Evolutionary conservation across 2,113 vertebrate genomes (phyloP).

Genomic region (Asarcornis scutulata): DNA sequence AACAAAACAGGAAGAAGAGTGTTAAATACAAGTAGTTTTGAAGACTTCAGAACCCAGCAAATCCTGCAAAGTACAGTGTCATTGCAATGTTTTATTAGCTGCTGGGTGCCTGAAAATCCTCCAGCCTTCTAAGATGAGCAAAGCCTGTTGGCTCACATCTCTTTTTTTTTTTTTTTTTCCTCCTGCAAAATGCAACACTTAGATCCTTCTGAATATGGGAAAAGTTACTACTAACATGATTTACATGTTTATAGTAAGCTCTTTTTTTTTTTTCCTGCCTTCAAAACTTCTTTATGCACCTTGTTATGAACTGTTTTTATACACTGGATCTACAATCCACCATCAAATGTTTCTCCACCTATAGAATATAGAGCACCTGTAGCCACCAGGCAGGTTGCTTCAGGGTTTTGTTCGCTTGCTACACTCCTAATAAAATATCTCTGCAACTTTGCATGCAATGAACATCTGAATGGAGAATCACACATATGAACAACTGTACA

Average conservation of each 20-base stretch:
- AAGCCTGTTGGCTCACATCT: not conserved
- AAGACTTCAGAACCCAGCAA: not conserved
- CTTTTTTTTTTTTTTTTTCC: not conserved
- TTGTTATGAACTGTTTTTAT: not conserved
- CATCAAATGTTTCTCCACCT: not conserved
- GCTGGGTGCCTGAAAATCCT: not conserved
- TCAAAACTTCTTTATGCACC: not conserved
- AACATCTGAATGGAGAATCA: not conserved
- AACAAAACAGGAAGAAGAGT: not conserved
- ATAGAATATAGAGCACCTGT: not conserved
- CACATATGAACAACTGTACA: not conserved
- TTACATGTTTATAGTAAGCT: not conserved
- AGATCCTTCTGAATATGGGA: not conserved
- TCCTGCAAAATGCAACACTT: not conserved
- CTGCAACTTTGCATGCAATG: fast-evolving
- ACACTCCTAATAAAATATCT: not conserved
- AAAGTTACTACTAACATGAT: not conserved
- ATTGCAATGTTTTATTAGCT: not conserved
- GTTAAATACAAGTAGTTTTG: not conserved
- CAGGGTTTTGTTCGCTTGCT: not conserved
- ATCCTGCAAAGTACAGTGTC: not conserved
- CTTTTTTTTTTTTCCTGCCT: not conserved
- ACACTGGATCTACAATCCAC: not conserved
- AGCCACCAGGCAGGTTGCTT: not conserved
- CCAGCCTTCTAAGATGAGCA: not conserved